A percentile compares a stretch with the other conserved stretches of the same genome.
Conservation (phyloP, 1,140 invertebrate species). For the Nephila pilipes region DNA sequence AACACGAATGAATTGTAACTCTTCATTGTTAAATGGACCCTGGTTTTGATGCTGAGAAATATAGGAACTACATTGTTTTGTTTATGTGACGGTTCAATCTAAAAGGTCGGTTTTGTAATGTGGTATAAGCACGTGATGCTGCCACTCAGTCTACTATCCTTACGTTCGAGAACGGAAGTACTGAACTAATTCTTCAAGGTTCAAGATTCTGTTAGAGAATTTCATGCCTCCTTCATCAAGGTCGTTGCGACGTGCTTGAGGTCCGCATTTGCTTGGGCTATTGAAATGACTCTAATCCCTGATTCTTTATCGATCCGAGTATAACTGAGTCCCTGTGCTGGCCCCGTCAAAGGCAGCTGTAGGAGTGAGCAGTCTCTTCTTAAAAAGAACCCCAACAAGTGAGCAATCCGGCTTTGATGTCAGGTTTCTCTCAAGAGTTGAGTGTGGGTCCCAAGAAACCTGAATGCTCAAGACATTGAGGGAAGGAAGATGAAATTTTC, state of each 20-base stretch:
- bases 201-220: conserved; percentile 19
- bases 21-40: no score
- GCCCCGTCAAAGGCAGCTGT: conserved; percentile 5
- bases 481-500: neutral
- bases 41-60: no score
- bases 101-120: no score
- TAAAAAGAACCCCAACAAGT: neutral
- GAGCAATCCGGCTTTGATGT: neutral
- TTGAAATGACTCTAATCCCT: conserved; percentile 12
- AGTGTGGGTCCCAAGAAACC: neutral
- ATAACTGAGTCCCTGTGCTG: neutral
- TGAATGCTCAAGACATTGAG: neutral
- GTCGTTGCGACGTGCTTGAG: conserved; percentile 36
- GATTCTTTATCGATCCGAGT: neutral
- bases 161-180: neutral
- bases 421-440: neutral
- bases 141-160: no score
- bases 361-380: neutral
- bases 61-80: no score
- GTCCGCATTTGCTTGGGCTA: neutral
- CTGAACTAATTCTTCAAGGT: neutral
- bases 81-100: no score
- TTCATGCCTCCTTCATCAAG: conserved; percentile 10
- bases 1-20: no score
- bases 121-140: no score